Evolutionary conservation across 37 sponge, comb jelly and placozoan species (phyloP).

Genomic region (Theonella swinhoei): DNA sequence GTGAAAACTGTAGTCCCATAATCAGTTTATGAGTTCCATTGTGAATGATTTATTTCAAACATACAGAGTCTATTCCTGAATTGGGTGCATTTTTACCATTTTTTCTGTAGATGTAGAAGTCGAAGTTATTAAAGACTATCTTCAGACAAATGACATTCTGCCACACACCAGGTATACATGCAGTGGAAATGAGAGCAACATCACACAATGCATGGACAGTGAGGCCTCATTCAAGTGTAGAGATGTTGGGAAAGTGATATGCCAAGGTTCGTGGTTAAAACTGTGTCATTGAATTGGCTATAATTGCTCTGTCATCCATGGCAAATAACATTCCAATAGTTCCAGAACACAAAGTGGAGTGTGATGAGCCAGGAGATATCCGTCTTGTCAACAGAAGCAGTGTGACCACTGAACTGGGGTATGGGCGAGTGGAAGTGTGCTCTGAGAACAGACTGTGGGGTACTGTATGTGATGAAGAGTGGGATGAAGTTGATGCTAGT

Average conservation of each 20-base stretch:
- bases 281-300: no score
- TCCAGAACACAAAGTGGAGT: background rate
- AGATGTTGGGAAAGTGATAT: background rate
- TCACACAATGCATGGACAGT: background rate
- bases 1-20: background rate
- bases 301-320: no score
- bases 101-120: background rate
- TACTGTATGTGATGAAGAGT: background rate
- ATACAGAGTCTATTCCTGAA: no score
- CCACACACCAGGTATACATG: background rate
- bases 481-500: background rate
- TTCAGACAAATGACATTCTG: background rate
- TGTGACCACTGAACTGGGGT: background rate
- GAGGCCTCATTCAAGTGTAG: background rate
- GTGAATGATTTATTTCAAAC: background rate
- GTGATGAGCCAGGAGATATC: background rate
- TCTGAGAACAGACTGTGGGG: background rate
- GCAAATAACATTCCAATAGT: background rate
- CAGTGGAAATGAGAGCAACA: background rate
- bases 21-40: background rate
- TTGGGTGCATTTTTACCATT: no score
- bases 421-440: background rate
- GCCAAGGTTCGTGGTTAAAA: background rate
- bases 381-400: background rate
- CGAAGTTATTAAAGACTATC: background rate